Percentiles rank a stretch among this genome's conserved stretches.
Conservation (phyloP, 2,888 invertebrate genomes). For the Tricholauxania praeusta region DNA sequence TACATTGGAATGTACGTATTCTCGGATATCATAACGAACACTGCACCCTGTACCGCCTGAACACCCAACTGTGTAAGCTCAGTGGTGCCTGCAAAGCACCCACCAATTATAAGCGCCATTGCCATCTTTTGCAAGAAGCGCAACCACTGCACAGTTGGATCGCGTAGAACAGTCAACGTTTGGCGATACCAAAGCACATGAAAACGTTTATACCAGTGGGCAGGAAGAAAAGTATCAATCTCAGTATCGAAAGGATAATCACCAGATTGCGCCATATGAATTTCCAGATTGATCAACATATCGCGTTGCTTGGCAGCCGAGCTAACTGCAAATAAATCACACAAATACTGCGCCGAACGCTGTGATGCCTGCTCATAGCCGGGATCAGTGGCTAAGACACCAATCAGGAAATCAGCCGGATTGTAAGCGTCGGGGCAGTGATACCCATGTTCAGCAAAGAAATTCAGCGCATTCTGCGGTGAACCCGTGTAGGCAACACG, state of each 20-base stretch:
- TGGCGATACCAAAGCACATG: slow-evolving; percentile 82
- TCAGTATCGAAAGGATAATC: slow-evolving; percentile 67
- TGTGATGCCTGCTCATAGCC: slow-evolving; percentile 81
- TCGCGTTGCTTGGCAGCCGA: slow-evolving; percentile 83
- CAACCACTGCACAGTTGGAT: slow-evolving; percentile 83
- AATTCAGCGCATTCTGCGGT: slow-evolving; percentile 73
- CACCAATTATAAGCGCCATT: slow-evolving; percentile 82
- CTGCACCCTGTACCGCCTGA: slow-evolving; percentile 87
- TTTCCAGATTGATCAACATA: slow-evolving; percentile 78
- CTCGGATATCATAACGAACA: slow-evolving; percentile 90
- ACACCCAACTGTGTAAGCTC: slow-evolving; percentile 83
- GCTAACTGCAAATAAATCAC: slow-evolving; percentile 83
- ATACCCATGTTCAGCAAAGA: slow-evolving; percentile 83
- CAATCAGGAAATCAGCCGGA: slow-evolving; percentile 91
- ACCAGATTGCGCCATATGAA: slow-evolving; percentile 73
- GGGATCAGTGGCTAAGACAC: slow-evolving; percentile 83
- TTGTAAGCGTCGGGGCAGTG: slow-evolving; percentile 86
- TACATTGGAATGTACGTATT: slow-evolving; percentile 94
- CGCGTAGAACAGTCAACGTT: slow-evolving; percentile 79
- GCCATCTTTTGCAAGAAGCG: slow-evolving; percentile 84
- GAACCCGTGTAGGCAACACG: slow-evolving; percentile 87
- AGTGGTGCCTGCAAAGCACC: slow-evolving; percentile 85
- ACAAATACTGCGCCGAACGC: slow-evolving; percentile 78
- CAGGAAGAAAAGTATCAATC: slow-evolving; percentile 69
- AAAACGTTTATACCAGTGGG: slow-evolving; percentile 79